These are phyloP conservation scores for Platypus cylindrus DNA, from an alignment of 2,888 invertebrate species.

Conservation along the genomic window DNA sequence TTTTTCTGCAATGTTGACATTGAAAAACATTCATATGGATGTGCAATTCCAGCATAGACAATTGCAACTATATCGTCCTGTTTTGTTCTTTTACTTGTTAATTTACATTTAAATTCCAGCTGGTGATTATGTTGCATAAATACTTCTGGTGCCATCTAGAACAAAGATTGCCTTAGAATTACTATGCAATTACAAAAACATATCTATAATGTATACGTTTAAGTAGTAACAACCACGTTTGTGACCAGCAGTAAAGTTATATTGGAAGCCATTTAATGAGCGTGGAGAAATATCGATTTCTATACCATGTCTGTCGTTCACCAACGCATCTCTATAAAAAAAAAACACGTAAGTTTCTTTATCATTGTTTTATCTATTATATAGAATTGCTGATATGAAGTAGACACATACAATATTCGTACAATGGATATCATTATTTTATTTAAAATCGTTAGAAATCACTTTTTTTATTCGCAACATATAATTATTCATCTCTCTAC, in stretches of 20 bases:
- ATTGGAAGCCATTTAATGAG: conserved; percentile 8
- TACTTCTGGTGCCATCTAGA: conserved; percentile 18
- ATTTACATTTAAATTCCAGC: conserved; percentile 20
- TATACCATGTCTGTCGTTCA: conserved; percentile 22
- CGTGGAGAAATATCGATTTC: conserved; percentile 14
- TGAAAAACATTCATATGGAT: conserved; percentile 17
- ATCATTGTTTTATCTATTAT: too few species aligned
- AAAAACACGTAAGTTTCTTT: too few species aligned
- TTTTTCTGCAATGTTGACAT: too few species aligned
- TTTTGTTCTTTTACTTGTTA: conserved; percentile 17
- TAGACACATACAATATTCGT: too few species aligned
- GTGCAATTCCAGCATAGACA: conserved; percentile 16
- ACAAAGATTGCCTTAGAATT: conserved; percentile 6
- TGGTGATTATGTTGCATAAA: conserved; percentile 14
- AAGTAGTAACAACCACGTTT: conserved; percentile 19
- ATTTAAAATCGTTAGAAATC: too few species aligned
- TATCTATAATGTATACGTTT: conserved; percentile 16
- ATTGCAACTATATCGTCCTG: conserved; percentile 15
- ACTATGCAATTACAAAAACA: neutral
- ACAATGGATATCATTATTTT: too few species aligned
- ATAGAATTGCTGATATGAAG: too few species aligned
- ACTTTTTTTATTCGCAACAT: too few species aligned
- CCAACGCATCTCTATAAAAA: conserved; percentile 20
- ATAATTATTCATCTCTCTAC: too few species aligned
- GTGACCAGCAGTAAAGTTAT: conserved; percentile 8